A percentile compares a stretch with the other conserved stretches of the same genome.
phyloP scores from a whole-genome alignment of 1,140 invertebrate genomes.

The Epicauta chinensis region DNA sequence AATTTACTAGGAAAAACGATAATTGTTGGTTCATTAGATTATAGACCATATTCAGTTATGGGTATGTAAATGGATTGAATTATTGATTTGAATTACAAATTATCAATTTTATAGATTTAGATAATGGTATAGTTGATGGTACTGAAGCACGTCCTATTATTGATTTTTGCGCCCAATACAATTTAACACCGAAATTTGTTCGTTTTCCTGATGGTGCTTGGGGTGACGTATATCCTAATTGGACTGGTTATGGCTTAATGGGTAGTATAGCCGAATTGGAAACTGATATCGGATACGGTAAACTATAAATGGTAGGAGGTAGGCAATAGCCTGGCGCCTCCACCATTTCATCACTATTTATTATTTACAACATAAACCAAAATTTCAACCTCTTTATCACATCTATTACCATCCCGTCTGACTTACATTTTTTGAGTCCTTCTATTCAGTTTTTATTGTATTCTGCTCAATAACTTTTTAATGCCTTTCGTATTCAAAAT shows the following conservation, averaged over 20 bases:
- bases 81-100: neutral
- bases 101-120: slow-evolving; percentile 1
- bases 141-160: slow-evolving; percentile 2
- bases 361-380: too few species aligned
- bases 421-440: too few species aligned
- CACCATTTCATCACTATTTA: too few species aligned
- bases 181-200: slow-evolving; percentile 1
- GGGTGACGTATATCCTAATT: slow-evolving; percentile 9
- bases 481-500: too few species aligned
- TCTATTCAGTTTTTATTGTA: too few species aligned
- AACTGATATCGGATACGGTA: slow-evolving; percentile 9
- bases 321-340: too few species aligned
- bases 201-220: slow-evolving; percentile 2
- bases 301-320: too few species aligned
- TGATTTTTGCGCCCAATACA: slow-evolving; percentile 5
- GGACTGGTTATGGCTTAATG: slow-evolving; percentile 2
- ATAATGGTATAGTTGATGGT: neutral
- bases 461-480: too few species aligned
- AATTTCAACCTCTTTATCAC: too few species aligned
- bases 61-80: slow-evolving; percentile 1
- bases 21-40: slow-evolving; percentile 16
- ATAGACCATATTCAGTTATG: slow-evolving; percentile 17
- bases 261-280: neutral
- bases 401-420: too few species aligned
- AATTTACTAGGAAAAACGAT: slow-evolving; percentile 17